Evolutionary conservation across 1,140 invertebrate species (phyloP), one percentile per base, ranked within the genome.

Genomic region (Pemphigus obesinymphae): DNA sequence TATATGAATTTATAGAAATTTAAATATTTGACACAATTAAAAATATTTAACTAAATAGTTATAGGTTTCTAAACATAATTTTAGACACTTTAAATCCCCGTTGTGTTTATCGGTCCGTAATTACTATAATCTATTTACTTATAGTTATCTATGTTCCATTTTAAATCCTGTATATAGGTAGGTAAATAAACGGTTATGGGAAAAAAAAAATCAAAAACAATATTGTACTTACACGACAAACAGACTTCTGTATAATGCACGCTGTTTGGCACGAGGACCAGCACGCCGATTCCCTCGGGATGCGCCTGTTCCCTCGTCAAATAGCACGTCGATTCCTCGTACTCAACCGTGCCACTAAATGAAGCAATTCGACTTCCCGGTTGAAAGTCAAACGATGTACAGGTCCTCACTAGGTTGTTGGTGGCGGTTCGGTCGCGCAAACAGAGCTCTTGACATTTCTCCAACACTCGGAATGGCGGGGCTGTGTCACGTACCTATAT

Each of bases 201-300:
- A 58, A 26, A 58, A 55, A 23, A 3, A 26, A n/a, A 50, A 26
- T 26, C 11, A 34, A 31, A 63, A 13, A 2, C 0, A 63, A 83
- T 31, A 31, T 31, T 13, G 31, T 83, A 90, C 93, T 92, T 88
- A 96, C 95, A 95, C 45, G 93, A 91, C 23, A 96, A 89, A 86
- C 95, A 97, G 43, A 96, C 92, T 90, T 96, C 94, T 23, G 93
- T 94, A 85, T 96, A 96, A 86, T 96, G 94, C 8, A 95, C 92
- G 85, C 93, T 93, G 84, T 95, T 94, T 3, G 93, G 93, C 7
- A 95, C 92, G 73, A 94, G 89, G 89, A 96, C 94, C 1, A 96
- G 89, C 83, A 92, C 93, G 26, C 94, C 94, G 40, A 94, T 93
- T 23, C 95, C 95, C 87, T 96, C 94, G 0, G 94, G 94, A 66